Evolutionary conservation across 2,888 invertebrate genomes (phyloP).

Genomic region (Oxytorus armatus): DNA sequence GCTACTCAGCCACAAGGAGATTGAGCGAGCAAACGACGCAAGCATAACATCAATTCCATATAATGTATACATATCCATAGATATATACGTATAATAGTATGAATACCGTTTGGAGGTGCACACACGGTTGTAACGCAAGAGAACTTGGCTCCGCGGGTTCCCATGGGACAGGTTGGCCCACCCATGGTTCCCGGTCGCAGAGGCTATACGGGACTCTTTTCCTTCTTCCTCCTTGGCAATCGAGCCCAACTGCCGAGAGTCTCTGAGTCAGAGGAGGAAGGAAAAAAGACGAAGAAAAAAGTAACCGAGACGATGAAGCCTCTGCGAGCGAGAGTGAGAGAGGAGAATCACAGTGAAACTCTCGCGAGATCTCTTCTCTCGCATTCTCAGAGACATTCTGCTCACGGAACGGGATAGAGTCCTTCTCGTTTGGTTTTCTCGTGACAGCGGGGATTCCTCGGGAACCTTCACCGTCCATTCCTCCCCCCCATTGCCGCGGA

Average conservation of each 20-base stretch:
- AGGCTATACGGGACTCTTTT: conserved; percentile 40
- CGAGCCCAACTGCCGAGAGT: conserved; percentile 27
- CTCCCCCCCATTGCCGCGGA: background rate
- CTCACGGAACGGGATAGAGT: conserved; percentile 80
- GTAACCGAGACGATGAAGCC: too few relatives aligned
- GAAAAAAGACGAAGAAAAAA: conserved; percentile 13
- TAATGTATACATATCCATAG: conserved; percentile 2
- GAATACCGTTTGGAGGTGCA: conserved; percentile 41
- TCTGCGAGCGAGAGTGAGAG: conserved; percentile 17
- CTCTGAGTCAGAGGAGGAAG: conserved; percentile 32
- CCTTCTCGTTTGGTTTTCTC: conserved; percentile 76
- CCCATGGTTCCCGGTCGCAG: conserved; percentile 79
- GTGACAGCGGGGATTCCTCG: conserved; percentile 80
- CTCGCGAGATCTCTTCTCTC: conserved; percentile 45
- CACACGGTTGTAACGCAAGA: conserved; percentile 59
- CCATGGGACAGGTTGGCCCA: conserved; percentile 82
- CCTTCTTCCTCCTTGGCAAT: conserved; percentile 46
- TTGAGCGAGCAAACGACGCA: conserved; percentile 42
- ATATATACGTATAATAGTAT: conserved; percentile 30
- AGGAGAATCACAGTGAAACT: conserved; percentile 25
- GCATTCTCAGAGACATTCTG: conserved; percentile 65
- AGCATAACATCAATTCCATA: conserved; percentile 33
- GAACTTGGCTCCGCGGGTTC: conserved; percentile 70
- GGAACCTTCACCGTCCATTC: conserved; percentile 56
- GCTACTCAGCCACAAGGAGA: conserved; percentile 24